Evolutionary conservation across 2,113 vertebrate species (phyloP).

Genomic region (Melanerpes aurifrons): DNA sequence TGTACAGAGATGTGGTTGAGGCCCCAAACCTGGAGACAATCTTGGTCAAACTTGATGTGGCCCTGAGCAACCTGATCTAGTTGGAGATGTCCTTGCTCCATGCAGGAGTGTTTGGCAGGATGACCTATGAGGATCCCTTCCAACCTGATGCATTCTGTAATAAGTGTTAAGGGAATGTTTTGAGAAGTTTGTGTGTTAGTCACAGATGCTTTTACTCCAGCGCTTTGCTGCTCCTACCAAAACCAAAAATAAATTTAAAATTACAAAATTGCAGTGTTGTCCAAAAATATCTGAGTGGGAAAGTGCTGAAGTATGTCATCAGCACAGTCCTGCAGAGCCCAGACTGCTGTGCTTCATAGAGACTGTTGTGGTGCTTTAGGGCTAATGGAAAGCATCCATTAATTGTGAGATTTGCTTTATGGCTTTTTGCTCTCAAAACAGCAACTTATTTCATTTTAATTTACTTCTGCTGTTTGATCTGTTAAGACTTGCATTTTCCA

Average conservation of each 20-base stretch:
- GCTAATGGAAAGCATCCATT: not conserved
- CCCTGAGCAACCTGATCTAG: no score
- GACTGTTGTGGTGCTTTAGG: not conserved
- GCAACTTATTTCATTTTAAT: constrained; percentile 27
- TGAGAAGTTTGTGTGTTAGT: not conserved
- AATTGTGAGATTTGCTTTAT: constrained; percentile 16
- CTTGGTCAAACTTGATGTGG: no score
- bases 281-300: not conserved
- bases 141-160: not conserved
- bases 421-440: not conserved
- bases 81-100: no score
- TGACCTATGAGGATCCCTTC: no score
- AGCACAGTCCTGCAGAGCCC: not conserved
- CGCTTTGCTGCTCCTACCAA: not conserved
- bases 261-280: not conserved
- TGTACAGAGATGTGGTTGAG: no score
- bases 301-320: not conserved
- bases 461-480: constrained; percentile 17
- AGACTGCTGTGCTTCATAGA: not conserved
- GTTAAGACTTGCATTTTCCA: constrained; percentile 4
- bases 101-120: no score
- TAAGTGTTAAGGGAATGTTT: not conserved
- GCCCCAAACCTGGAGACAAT: no score
- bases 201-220: not conserved
- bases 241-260: not conserved